Percentiles rank a stretch among this genome's conserved stretches.
Conservation (phyloP, 2,113 vertebrate genomes). For the Anoplopoma fimbria region DNA sequence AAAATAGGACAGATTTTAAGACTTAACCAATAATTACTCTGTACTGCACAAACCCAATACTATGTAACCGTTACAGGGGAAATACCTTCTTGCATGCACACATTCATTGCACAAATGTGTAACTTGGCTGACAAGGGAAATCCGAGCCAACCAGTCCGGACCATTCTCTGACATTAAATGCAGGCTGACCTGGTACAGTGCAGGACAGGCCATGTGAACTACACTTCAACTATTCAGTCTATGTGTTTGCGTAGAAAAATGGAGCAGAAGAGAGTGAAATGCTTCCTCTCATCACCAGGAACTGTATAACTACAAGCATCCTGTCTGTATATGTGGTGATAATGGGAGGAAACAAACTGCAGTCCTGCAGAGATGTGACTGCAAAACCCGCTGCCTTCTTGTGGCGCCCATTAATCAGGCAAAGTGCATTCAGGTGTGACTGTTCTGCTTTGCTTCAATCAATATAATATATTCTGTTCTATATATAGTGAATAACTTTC, state of each 20-base stretch:
- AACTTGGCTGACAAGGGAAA: conserved; percentile 29
- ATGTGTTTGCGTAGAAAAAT: background rate
- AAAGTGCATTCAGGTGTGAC: conserved; percentile 16
- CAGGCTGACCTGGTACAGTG: background rate
- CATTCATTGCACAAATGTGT: conserved; percentile 17
- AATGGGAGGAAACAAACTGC: conserved; percentile 19
- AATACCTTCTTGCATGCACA: conserved; percentile 13
- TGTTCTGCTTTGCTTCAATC: background rate
- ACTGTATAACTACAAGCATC: background rate
- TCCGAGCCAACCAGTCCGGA: conserved; percentile 9
- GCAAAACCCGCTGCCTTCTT: conserved; percentile 27
- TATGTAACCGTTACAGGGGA: conserved; percentile 16
- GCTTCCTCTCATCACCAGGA: background rate
- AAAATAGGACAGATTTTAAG: conserved; percentile 10
- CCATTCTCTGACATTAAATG: conserved; percentile 27
- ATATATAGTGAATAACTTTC: background rate
- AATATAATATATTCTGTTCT: background rate
- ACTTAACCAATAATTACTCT: conserved; percentile 33
- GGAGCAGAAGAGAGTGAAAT: background rate
- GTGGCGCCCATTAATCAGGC: background rate
- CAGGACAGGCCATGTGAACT: background rate
- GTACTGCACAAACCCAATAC: background rate
- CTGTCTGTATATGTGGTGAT: conserved; percentile 11
- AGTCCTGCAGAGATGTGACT: conserved; percentile 8
- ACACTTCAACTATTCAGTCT: background rate